A percentile compares a stretch with the other conserved stretches of the same genome.
Conservation (phyloP, 2,888 invertebrate genomes). For the Uloborus plumipes region DNA sequence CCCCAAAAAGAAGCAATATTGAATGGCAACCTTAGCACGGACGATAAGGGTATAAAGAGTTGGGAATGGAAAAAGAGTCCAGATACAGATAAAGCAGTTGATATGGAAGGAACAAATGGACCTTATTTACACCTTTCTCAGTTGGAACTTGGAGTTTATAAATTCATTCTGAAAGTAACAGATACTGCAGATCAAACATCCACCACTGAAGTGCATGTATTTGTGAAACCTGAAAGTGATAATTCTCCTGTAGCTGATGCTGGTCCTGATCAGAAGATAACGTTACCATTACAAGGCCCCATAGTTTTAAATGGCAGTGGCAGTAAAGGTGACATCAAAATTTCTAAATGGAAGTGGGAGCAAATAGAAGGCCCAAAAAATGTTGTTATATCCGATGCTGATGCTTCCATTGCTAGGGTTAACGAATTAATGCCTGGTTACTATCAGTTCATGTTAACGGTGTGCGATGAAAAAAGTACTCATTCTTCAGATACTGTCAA, state of each 20-base stretch:
- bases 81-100: constrained; percentile 84
- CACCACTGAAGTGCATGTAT: constrained; percentile 89
- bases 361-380: constrained; percentile 78
- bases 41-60: constrained; percentile 91
- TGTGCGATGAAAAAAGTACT: constrained; percentile 85
- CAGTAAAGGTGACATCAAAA: constrained; percentile 85
- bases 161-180: constrained; percentile 91
- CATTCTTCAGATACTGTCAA: constrained; percentile 81
- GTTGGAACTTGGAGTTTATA: constrained; percentile 93
- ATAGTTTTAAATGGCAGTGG: constrained; percentile 81
- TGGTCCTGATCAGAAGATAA: constrained; percentile 78
- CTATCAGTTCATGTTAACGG: constrained; percentile 84
- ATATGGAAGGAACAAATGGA: constrained; percentile 92
- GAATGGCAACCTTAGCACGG: constrained; percentile 90
- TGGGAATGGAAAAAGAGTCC: constrained; percentile 97
- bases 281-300: constrained; percentile 84
- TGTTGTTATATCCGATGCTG: constrained; percentile 67
- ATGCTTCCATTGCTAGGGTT: constrained; percentile 50
- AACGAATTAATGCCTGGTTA: constrained; percentile 77
- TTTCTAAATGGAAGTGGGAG: constrained; percentile 87
- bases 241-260: constrained; percentile 74
- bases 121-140: constrained; percentile 90
- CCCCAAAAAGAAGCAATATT: constrained; percentile 87
- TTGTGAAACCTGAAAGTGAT: constrained; percentile 82
- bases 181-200: constrained; percentile 91